Conservation (phyloP, 2,888 invertebrate genomes). For the Rapana venosa region DNA sequence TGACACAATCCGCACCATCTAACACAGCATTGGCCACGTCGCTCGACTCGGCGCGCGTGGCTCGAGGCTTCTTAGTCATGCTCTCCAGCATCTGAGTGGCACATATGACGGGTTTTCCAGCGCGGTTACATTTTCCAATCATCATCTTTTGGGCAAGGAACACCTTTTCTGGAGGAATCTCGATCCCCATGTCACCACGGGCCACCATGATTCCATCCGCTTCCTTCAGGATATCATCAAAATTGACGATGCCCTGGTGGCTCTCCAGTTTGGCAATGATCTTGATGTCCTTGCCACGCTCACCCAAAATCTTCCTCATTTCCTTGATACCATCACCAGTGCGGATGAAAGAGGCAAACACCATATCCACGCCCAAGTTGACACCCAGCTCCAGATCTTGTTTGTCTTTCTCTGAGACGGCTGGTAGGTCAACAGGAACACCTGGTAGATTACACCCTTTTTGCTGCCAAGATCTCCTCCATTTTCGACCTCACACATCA, state of each 20-base stretch:
- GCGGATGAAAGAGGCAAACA: slow-evolving; percentile 98
- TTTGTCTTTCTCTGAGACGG: slow-evolving; percentile 97
- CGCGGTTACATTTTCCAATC: slow-evolving; percentile 96
- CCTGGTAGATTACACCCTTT: slow-evolving; percentile 98
- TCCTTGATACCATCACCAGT: slow-evolving; percentile 91
- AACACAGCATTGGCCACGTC: slow-evolving; percentile 98
- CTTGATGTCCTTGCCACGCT: slow-evolving; percentile 91
- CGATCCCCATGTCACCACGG: slow-evolving; percentile 97
- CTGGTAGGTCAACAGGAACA: slow-evolving; percentile 95
- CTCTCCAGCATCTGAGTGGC: slow-evolving; percentile 99
- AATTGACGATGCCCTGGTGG: slow-evolving; percentile 88
- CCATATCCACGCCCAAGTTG: slow-evolving; percentile 94
- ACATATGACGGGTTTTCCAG: slow-evolving; percentile 97
- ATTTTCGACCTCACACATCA: slow-evolving; percentile 93
- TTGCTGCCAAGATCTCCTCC: slow-evolving; percentile 95
- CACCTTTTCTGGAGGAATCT: slow-evolving; percentile 92
- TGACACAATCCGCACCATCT: slow-evolving; percentile 98
- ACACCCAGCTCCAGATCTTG: slow-evolving; percentile 94
- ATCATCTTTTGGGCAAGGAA: slow-evolving; percentile 98
- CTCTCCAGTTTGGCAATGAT: slow-evolving; percentile 99
- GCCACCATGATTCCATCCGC: slow-evolving; percentile 99
- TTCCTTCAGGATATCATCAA: slow-evolving; percentile 95
- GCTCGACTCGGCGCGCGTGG: slow-evolving; percentile 96
- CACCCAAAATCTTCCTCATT: slow-evolving; percentile 89
- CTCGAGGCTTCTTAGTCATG: slow-evolving; percentile 98